phyloP scores from a whole-genome alignment of 2,888 invertebrate species.

The Gerris lacustris region DNA sequence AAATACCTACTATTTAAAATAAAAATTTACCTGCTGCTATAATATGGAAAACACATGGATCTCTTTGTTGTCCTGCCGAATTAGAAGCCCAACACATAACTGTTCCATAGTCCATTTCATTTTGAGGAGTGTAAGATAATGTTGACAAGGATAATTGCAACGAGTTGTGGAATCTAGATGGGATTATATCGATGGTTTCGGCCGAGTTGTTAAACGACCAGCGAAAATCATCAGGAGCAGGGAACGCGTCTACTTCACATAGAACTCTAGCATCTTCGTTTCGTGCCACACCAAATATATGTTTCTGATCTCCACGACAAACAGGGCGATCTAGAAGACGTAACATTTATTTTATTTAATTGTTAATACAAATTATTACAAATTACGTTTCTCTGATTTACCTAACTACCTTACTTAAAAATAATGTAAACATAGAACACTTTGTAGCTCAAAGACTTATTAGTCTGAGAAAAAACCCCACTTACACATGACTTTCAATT shows the following conservation, averaged over 20 bases:
- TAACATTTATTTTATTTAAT: neutral
- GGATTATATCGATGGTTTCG: conserved; percentile 62
- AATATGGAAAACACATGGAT: conserved; percentile 61
- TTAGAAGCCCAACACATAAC: conserved; percentile 63
- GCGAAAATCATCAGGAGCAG: conserved; percentile 66
- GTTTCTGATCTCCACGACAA: conserved; percentile 59
- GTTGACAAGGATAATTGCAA: conserved; percentile 46
- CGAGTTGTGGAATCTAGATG: conserved; percentile 38
- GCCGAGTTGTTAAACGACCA: conserved; percentile 85
- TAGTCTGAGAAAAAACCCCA: conserved; percentile 32
- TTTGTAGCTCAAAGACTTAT: no score
- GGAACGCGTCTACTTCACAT: conserved; percentile 76
- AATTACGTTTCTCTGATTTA: neutral
- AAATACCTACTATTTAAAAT: no score
- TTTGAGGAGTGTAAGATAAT: conserved; percentile 61
- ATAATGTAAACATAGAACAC: no score
- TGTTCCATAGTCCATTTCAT: conserved; percentile 63
- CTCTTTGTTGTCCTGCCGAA: conserved; percentile 55
- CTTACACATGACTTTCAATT: conserved; percentile 85
- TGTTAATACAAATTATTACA: neutral
- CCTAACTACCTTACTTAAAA: no score
- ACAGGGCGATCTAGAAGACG: conserved; percentile 62
- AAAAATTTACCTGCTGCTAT: conserved; percentile 46
- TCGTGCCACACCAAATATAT: conserved; percentile 70
- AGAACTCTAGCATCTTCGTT: conserved; percentile 65